These are phyloP conservation scores for Malurus splendens DNA, from an alignment of 2,797 vertebrate species.

Conservation along the genomic window DNA sequence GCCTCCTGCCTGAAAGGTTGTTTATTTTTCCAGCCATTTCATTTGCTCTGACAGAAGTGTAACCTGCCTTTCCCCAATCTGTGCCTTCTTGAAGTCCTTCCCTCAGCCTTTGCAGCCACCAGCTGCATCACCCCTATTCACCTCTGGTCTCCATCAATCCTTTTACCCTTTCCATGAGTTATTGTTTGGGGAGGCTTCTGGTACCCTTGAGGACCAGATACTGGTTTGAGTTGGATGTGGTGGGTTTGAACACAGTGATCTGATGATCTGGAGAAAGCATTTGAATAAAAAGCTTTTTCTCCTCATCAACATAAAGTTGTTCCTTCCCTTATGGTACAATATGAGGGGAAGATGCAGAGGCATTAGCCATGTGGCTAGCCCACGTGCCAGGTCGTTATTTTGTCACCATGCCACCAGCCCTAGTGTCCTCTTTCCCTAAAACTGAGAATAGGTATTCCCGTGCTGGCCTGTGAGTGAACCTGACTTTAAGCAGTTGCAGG, in stretches of 20 bases:
- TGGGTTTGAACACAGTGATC: not conserved
- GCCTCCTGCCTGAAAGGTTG: not conserved
- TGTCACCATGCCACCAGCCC: not conserved
- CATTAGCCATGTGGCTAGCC: not conserved
- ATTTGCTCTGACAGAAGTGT: not conserved
- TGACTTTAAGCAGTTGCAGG: not conserved
- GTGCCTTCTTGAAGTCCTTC: not conserved
- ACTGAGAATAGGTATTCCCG: not conserved
- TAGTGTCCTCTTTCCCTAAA: not conserved
- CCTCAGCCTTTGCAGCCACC: not conserved
- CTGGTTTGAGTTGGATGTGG: not conserved
- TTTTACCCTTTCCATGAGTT: not conserved
- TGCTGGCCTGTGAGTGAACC: not conserved
- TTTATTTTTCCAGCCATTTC: not conserved
- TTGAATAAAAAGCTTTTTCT: not conserved
- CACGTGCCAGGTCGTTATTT: slow-evolving; percentile 4
- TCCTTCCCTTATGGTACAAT: slow-evolving; percentile 3
- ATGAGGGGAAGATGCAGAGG: not conserved
- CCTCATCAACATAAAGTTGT: not conserved
- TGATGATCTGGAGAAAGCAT: not conserved
- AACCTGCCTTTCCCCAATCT: not conserved
- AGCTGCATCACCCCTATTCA: not conserved
- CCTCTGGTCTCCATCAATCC: not conserved
- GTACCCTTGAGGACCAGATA: not conserved
- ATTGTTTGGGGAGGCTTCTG: not conserved